Conservation (phyloP, 2,888 invertebrate genomes). For the Diogma glabrata region DNA sequence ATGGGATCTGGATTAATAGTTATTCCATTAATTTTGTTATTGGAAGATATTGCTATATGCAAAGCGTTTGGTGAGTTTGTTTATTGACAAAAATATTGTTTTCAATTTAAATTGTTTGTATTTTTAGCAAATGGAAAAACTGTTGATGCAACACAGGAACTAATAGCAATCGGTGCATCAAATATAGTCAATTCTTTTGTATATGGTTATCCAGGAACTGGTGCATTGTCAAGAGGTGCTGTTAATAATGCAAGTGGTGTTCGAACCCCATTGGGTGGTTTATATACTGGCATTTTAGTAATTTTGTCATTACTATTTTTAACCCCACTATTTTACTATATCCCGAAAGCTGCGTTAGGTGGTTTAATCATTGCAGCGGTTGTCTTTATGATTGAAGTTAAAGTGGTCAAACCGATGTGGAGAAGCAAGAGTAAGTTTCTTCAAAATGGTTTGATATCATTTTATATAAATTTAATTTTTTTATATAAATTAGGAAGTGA, state of each 20-base stretch:
- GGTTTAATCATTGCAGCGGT: conserved; percentile 89
- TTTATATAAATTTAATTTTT: not conserved
- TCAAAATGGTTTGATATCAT: not conserved
- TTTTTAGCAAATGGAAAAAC: conserved; percentile 57
- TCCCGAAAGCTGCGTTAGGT: conserved; percentile 75
- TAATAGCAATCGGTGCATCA: conserved; percentile 67
- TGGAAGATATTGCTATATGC: conserved; percentile 86
- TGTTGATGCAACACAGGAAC: conserved; percentile 84
- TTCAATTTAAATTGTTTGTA: not conserved
- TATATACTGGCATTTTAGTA: conserved; percentile 73
- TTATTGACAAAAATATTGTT: not conserved
- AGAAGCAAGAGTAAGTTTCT: conserved; percentile 65
- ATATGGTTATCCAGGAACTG: conserved; percentile 70
- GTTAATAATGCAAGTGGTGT: conserved; percentile 85
- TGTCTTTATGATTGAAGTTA: conserved; percentile 81
- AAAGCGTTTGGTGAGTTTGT: conserved; percentile 64
- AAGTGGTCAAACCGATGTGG: conserved; percentile 81
- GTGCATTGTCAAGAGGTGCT: conserved; percentile 73
- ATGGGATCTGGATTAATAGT: conserved; percentile 78
- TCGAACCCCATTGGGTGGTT: conserved; percentile 68
- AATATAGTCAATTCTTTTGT: conserved; percentile 80
- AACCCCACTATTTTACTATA: conserved; percentile 78
- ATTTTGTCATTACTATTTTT: conserved; percentile 74
- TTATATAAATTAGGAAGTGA: conserved; percentile 58
- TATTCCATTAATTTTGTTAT: conserved; percentile 72